Percentiles rank a stretch among this genome's conserved stretches.
These are phyloP conservation scores for Parnassius glacialis DNA, from an alignment of 2,888 invertebrate genomes.

Conservation along the genomic window DNA sequence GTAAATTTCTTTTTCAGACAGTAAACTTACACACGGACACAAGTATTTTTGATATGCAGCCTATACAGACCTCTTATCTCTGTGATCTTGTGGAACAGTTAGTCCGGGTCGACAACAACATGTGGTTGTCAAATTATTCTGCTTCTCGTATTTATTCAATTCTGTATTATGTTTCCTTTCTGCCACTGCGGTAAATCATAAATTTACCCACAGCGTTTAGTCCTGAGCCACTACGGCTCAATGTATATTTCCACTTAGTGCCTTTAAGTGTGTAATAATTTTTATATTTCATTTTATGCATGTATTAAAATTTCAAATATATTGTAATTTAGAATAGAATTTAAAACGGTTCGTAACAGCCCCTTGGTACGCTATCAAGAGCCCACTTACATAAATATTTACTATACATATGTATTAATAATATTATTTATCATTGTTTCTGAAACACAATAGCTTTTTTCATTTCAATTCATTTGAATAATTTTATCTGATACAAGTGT, in stretches of 20 bases:
- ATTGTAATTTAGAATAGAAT: constrained; percentile 30
- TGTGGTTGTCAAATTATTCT: too few species aligned
- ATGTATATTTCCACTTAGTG: too few species aligned
- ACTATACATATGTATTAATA: constrained; percentile 70
- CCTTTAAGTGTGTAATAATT: constrained; percentile 1
- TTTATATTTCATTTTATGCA: constrained; percentile 15
- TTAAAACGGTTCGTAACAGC: constrained; percentile 36
- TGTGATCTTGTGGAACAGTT: too few species aligned
- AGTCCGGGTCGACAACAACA: too few species aligned
- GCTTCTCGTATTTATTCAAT: too few species aligned
- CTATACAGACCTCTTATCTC: background rate
- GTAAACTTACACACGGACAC: too few species aligned
- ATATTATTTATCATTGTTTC: constrained; percentile 76
- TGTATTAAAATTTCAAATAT: constrained; percentile 22
- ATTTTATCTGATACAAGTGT: constrained; percentile 74
- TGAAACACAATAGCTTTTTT: constrained; percentile 77
- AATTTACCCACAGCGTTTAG: too few species aligned
- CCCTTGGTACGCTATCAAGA: constrained; percentile 43
- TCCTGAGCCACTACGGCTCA: too few species aligned
- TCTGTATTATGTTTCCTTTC: too few species aligned
- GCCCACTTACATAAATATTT: constrained; percentile 70
- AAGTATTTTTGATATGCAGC: background rate
- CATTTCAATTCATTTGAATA: constrained; percentile 79
- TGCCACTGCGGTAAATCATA: too few species aligned
- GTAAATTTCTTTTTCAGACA: constrained; percentile 6